These are phyloP conservation scores for Pluvialis apricaria DNA, from an alignment of 2,113 vertebrate species.

Conservation along the genomic window DNA sequence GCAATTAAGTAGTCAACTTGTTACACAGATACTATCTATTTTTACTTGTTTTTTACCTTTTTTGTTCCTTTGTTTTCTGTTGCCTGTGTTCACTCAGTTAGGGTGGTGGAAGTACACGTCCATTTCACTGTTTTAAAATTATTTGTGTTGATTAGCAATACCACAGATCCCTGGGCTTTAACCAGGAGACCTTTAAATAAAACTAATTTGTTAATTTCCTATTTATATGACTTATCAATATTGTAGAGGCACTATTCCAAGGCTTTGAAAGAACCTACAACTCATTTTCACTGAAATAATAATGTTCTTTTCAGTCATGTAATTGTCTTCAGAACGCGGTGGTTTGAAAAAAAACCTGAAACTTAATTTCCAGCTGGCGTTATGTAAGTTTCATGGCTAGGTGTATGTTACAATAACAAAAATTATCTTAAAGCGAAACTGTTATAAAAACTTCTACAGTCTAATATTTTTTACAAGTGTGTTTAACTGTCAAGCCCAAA, in stretches of 20 bases:
- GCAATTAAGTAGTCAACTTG: not conserved
- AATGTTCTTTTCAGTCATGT: not conserved
- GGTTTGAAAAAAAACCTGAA: not conserved
- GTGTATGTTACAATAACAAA: not conserved
- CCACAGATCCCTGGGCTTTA: not conserved
- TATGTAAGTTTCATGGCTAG: not conserved
- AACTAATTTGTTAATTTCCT: not conserved
- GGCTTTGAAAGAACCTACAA: not conserved
- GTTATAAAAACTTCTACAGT: not conserved
- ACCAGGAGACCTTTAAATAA: not conserved
- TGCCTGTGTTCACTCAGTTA: not conserved
- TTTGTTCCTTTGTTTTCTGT: not conserved
- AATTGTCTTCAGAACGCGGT: not conserved
- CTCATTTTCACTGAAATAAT: not conserved
- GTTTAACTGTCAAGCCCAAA: not conserved
- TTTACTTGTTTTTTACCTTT: not conserved
- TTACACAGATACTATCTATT: accelerated
- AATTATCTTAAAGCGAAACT: not conserved
- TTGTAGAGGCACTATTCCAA: not conserved
- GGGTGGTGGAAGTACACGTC: not conserved
- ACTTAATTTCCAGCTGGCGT: not conserved
- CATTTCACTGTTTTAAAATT: accelerated
- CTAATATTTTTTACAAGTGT: not conserved
- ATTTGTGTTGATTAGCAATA: not conserved
- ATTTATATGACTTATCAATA: not conserved